Conservation (phyloP, 2,888 invertebrate species). For the Venusia cambrica region DNA sequence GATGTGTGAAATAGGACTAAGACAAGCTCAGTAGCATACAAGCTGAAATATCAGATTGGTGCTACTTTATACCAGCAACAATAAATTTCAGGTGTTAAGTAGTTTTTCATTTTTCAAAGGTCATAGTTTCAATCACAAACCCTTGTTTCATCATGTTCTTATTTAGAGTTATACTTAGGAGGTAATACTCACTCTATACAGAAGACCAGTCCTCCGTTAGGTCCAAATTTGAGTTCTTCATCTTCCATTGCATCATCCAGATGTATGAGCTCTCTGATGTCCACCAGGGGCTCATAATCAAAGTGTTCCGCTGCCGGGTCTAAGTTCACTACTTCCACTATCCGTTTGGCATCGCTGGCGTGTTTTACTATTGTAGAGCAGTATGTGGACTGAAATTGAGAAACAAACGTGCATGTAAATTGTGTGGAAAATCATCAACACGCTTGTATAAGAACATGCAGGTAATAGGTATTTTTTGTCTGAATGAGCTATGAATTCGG, state of each 20-base stretch:
- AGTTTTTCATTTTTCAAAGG: too few relatives aligned
- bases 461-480: too few relatives aligned
- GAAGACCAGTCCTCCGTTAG: slow-evolving; percentile 97
- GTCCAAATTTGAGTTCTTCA: slow-evolving; percentile 95
- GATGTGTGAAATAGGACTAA: not conserved
- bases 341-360: slow-evolving; percentile 86
- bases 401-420: not conserved
- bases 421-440: too few relatives aligned
- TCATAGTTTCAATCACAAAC: too few relatives aligned
- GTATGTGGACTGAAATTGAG: slow-evolving; percentile 94
- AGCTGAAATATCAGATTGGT: too few relatives aligned
- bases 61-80: not conserved
- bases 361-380: slow-evolving; percentile 94
- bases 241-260: slow-evolving; percentile 99
- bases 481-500: too few relatives aligned
- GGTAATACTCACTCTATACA: slow-evolving; percentile 92
- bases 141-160: too few relatives aligned
- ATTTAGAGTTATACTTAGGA: too few relatives aligned
- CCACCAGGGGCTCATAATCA: slow-evolving; percentile 92
- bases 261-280: slow-evolving; percentile 94
- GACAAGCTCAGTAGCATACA: not conserved
- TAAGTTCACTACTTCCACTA: slow-evolving; percentile 94
- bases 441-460: too few relatives aligned
- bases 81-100: too few relatives aligned
- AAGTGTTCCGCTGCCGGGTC: slow-evolving; percentile 99